Evolutionary conservation across 2,888 invertebrate genomes (phyloP), one percentile per base, ranked within the genome.

Genomic region (Gortyna flavago): DNA sequence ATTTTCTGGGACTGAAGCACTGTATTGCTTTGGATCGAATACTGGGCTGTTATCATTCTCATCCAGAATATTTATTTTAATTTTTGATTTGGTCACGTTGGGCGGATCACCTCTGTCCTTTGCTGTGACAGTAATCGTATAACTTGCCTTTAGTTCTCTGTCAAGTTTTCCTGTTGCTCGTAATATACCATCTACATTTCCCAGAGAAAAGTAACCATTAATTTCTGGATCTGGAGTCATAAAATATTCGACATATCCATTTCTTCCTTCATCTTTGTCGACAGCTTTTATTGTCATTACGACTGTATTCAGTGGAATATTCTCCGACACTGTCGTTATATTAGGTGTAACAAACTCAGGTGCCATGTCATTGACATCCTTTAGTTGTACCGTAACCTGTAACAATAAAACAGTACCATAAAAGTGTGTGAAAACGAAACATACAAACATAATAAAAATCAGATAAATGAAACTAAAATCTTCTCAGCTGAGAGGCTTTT

Each of bases 351-450:
- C 97, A 94, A 99, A 99, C 91, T 98, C 98, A 8, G 99, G 99
- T 59, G 98, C 97, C 97, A 98, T 98, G 93, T 99, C 99, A 95
- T 99, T 99, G 83, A 99, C 98, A 94, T 99, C 99, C 92, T 98
- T 98, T 74, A 99, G 97, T 83, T 98, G 97, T 86, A 99, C 98
- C 72, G 98, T 98, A 77, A 99, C 99, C 99, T 99, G 97, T 77
- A 86, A 94, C 90, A 82, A 89, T 84, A 85, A 85, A 85, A 69
- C 68, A 69, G 80, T 81, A 62, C 54, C 72, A 79, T 80, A 86
- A 72, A 81, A 75, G 59, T 81, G 85, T 88, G 77, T 84, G 84
- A 83, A 79, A 80, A 81, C 65, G 79, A 81, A 70, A 75, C 78
- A 79, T 75, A 78, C 70, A 81, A 83, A 87, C 64, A 77, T 54